Evolutionary conservation across 2,888 invertebrate species (phyloP).

Genomic region (Exephanes ischioxanthus): DNA sequence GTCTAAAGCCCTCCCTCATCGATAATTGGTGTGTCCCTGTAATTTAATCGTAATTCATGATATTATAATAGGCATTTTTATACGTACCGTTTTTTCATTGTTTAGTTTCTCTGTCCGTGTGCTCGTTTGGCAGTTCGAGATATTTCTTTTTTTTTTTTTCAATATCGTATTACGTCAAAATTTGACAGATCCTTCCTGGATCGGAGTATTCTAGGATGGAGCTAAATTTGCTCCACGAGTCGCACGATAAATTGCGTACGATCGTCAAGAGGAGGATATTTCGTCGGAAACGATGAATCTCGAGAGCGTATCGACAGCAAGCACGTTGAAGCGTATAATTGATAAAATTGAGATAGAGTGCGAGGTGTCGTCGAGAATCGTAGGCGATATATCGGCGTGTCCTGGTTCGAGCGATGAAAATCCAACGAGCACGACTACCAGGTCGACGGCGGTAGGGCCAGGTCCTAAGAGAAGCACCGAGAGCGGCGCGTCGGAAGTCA

Average conservation of each 20-base stretch:
- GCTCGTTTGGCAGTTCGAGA: not conserved
- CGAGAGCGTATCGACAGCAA: slow-evolving; percentile 68
- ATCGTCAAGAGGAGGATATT: slow-evolving; percentile 4
- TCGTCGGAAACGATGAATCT: slow-evolving; percentile 68
- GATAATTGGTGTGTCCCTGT: slow-evolving; percentile 56
- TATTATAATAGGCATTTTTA: slow-evolving; percentile 67
- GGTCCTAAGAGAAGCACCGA: slow-evolving; percentile 44
- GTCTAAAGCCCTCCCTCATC: slow-evolving; percentile 31
- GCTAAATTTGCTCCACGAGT: not conserved
- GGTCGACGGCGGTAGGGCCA: slow-evolving; percentile 30
- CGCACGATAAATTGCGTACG: slow-evolving; percentile 12
- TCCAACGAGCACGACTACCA: slow-evolving; percentile 20
- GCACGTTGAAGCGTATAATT: slow-evolving; percentile 73
- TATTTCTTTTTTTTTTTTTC: slow-evolving; percentile 45
- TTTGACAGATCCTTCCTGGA: slow-evolving; percentile 45
- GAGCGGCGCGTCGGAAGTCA: slow-evolving; percentile 63
- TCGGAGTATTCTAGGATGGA: slow-evolving; percentile 52
- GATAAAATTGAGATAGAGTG: slow-evolving; percentile 70
- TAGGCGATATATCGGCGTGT: slow-evolving; percentile 21
- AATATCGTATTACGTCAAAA: slow-evolving; percentile 39
- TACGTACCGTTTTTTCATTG: slow-evolving; percentile 29
- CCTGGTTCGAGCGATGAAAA: slow-evolving; percentile 50
- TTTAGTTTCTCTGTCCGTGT: not conserved
- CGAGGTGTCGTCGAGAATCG: slow-evolving; percentile 38
- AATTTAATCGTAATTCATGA: slow-evolving; percentile 61